Evolutionary conservation across 1,140 invertebrate genomes (phyloP).

Genomic region (Chymomyza costata): DNA sequence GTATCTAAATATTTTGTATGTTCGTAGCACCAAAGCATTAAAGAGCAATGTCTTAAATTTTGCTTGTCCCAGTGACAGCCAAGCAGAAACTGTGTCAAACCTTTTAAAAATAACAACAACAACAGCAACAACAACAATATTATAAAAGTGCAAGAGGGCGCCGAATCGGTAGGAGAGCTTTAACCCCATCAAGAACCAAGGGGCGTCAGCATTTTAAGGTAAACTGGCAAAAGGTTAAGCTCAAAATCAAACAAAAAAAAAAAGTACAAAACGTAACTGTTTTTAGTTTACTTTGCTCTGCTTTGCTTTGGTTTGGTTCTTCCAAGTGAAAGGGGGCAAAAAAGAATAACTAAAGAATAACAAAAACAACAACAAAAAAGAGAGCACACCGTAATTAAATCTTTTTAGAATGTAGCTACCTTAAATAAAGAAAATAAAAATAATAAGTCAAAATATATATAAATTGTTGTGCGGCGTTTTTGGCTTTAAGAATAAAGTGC

Average conservation of each 20-base stretch:
- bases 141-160: too few relatives aligned
- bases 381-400: conserved; percentile 52
- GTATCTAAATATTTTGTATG: too few relatives aligned
- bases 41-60: too few relatives aligned
- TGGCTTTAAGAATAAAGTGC: conserved; percentile 8
- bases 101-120: conserved; percentile 50
- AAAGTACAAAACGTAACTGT: conserved; percentile 65
- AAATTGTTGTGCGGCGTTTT: conserved; percentile 34
- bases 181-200: too few relatives aligned
- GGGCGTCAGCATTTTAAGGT: too few relatives aligned
- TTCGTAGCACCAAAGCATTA: too few relatives aligned
- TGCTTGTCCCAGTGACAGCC: too few relatives aligned
- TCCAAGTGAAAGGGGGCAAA: conserved; percentile 27
- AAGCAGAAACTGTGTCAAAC: conserved; percentile 66
- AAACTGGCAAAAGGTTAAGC: too few relatives aligned
- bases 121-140: too few relatives aligned
- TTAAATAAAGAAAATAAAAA: conserved; percentile 6
- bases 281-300: conserved; percentile 3
- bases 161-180: too few relatives aligned
- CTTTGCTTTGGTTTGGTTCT: conserved; percentile 1
- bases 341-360: too few relatives aligned
- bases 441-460: conserved; percentile 32
- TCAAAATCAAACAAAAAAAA: conserved; percentile 8
- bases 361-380: too few relatives aligned
- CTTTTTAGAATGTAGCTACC: conserved; percentile 49